A percentile compares a stretch with the other conserved stretches of the same genome.
These are phyloP conservation scores for Gnathonemus echidnorhynchus DNA, from an alignment of 2,113 vertebrate species.

Conservation along the genomic window DNA sequence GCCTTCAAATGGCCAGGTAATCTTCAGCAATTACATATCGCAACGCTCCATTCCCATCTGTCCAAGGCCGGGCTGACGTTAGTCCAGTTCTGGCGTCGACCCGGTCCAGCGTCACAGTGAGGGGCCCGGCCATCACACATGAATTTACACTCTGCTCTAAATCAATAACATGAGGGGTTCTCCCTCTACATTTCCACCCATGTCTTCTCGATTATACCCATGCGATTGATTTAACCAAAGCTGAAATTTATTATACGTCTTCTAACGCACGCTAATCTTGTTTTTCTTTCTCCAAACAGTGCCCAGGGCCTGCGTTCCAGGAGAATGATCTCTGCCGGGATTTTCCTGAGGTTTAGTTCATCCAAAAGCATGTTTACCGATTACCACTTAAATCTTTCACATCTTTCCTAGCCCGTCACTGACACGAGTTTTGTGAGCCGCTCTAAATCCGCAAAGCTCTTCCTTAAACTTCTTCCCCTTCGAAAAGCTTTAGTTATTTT, in stretches of 20 bases:
- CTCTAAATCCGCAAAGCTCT: background rate
- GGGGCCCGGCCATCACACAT: background rate
- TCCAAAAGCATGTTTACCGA: background rate
- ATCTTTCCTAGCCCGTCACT: background rate
- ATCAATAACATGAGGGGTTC: background rate
- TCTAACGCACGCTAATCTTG: background rate
- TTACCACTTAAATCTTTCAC: background rate
- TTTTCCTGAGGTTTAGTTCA: background rate
- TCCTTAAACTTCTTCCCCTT: background rate
- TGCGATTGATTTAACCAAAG: background rate
- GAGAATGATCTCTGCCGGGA: background rate
- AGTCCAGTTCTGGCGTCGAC: background rate
- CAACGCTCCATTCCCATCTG: background rate
- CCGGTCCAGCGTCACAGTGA: background rate
- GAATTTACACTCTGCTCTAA: background rate
- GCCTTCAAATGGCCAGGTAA: background rate
- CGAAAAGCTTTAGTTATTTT: background rate
- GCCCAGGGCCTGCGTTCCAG: background rate
- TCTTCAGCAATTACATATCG: background rate
- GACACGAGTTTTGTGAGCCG: background rate
- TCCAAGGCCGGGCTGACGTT: background rate
- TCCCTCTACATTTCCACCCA: background rate
- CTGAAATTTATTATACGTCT: background rate
- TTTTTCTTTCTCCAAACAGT: background rate
- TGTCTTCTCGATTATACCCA: background rate